Evolutionary conservation across 2,797 vertebrate genomes (phyloP).

Genomic region (Sebastiscus albofasciatus): DNA sequence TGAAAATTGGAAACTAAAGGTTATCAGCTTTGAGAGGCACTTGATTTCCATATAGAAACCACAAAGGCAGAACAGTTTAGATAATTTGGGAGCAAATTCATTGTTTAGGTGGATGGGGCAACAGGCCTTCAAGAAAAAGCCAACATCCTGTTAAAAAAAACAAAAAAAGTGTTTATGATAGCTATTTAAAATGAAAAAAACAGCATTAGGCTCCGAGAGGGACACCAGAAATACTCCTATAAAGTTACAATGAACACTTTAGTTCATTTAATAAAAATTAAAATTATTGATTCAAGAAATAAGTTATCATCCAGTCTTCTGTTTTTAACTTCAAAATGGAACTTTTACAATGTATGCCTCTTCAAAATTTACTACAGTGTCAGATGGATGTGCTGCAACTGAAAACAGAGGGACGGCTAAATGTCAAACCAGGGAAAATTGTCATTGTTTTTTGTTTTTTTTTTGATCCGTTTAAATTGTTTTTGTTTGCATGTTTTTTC

Average conservation of each 20-base stretch:
- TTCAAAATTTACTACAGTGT: neutral
- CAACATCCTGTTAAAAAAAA: constrained; percentile 33
- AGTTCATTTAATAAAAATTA: neutral
- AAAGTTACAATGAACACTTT: neutral
- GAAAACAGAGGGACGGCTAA: neutral
- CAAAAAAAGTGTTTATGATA: neutral
- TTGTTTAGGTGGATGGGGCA: neutral
- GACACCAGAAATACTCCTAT: neutral
- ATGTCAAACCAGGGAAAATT: neutral
- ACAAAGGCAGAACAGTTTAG: neutral
- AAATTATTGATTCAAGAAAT: neutral
- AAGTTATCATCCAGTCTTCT: neutral
- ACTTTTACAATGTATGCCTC: neutral
- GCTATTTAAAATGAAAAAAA: constrained; percentile 2
- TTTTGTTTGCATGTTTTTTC: neutral
- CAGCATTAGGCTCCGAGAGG: neutral
- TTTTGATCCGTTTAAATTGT: neutral
- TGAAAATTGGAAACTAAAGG: constrained; percentile 1
- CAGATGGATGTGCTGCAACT: neutral
- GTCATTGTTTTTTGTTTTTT: neutral
- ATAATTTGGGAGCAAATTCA: constrained; percentile 28
- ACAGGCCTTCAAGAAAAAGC: neutral
- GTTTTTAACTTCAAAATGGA: neutral
- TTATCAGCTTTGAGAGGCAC: constrained; percentile 29
- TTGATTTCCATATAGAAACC: neutral